Conservation (phyloP, 1,140 invertebrate species). For the Drosophila paulistorum region DNA sequence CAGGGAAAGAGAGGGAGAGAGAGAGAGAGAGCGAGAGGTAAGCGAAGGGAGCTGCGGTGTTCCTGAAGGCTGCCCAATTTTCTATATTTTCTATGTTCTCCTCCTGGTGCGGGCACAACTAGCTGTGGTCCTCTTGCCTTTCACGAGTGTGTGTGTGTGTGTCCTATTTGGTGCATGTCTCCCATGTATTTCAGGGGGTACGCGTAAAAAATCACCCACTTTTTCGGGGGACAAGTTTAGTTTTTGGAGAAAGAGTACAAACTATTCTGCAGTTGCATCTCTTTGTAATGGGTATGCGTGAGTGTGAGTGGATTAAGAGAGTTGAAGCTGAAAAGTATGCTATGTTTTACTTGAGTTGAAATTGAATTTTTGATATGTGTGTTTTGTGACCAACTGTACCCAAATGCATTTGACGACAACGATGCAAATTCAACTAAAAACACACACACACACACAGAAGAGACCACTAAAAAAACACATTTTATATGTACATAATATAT, state of each 20-base stretch:
- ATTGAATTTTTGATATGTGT: constrained; percentile 20
- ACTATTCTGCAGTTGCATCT: background rate
- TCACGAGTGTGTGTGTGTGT: background rate
- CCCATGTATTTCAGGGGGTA: background rate
- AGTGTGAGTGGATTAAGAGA: background rate
- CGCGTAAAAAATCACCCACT: constrained; percentile 14
- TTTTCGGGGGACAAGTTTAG: background rate
- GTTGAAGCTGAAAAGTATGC: constrained; percentile 36
- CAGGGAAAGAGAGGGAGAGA: background rate
- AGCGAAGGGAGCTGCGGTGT: background rate
- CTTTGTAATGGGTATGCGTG: background rate
- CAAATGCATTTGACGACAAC: constrained; percentile 12
- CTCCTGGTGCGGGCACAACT: background rate
- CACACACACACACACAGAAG: constrained; percentile 6
- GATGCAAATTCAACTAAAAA: constrained; percentile 73
- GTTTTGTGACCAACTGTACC: constrained; percentile 73
- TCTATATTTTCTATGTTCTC: constrained; percentile 8
- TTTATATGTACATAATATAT: constrained; percentile 34
- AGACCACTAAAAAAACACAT: constrained; percentile 17
- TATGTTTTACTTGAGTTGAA: constrained; percentile 20
- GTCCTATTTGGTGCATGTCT: constrained; percentile 3
- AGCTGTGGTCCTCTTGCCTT: constrained; percentile 1
- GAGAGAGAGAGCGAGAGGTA: too few species aligned
- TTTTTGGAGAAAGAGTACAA: background rate
- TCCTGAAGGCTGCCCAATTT: constrained; percentile 5